phyloP scores from a whole-genome alignment of 2,113 vertebrate genomes.

The Cochlearius cochlearius region DNA sequence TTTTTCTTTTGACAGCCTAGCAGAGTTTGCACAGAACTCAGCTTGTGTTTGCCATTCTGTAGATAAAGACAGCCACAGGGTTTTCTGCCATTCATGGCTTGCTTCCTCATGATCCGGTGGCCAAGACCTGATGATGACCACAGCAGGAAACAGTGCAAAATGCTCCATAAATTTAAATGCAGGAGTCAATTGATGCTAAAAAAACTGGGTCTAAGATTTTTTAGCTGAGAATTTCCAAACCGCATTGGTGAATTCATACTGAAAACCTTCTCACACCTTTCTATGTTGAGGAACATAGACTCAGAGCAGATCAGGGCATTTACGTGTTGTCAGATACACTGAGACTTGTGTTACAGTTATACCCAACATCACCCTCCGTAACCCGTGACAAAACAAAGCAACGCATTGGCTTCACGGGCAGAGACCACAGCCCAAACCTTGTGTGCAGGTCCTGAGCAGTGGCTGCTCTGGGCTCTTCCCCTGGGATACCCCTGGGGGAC shows the following conservation, averaged over 20 bases:
- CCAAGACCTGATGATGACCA: slow-evolving; percentile 74
- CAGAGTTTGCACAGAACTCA: slow-evolving; percentile 58
- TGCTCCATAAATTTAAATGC: slow-evolving; percentile 81
- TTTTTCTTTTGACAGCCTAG: slow-evolving; percentile 68
- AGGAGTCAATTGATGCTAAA: slow-evolving; percentile 73
- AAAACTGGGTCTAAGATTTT: neutral
- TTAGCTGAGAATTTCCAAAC: slow-evolving; percentile 39
- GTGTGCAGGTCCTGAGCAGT: neutral
- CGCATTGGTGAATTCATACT: neutral
- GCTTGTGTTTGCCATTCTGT: slow-evolving; percentile 75
- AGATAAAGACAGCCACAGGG: slow-evolving; percentile 77
- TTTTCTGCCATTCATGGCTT: slow-evolving; percentile 80
- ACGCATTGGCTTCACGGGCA: neutral
- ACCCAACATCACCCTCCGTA: neutral
- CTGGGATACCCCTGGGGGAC: too few species aligned
- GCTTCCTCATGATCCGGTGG: slow-evolving; percentile 73
- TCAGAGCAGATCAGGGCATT: neutral
- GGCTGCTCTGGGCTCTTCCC: neutral
- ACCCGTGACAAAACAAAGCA: neutral
- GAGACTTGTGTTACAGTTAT: neutral
- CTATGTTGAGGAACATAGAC: neutral
- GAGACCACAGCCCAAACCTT: neutral
- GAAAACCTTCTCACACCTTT: neutral
- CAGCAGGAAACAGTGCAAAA: slow-evolving; percentile 77
- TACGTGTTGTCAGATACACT: neutral